Evolutionary conservation across 2,888 invertebrate species (phyloP), one percentile per base, ranked within the genome.

Genomic region (Adelognathus sp.): DNA sequence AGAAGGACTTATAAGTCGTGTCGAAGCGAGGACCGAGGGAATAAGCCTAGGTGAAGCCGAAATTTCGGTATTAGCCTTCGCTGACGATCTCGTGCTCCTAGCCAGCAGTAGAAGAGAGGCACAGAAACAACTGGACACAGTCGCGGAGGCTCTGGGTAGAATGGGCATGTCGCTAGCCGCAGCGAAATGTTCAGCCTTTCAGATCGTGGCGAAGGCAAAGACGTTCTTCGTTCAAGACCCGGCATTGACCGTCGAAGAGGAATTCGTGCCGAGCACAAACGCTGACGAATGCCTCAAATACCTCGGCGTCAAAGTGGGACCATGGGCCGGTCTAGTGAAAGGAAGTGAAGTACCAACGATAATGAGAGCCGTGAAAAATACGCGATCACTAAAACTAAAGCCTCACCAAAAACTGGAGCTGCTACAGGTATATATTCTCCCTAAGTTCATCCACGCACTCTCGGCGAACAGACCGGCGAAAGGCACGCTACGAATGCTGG

Each of bases 51-150:
- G 41, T 0, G 56, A 44, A 0, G 7, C 4, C 0, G 58, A 54
- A 0, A 6, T 82, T 0, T 0, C 81, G 0, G 58, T 70, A 0
- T 3, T 82, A 1, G 83, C 81, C 0, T 85, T 85, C 11, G 85
- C 83, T 0, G 84, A 85, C 39, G 84, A 85, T 9, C 1, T 83
- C 0, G 79, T 83, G 0, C 14, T 82, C 1, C 0, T 84, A 0
- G 82, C 24, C 0, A 27, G 14, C 0, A 16, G 66, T 5, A 3
- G 1, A 0, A 1, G 1, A 0, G 67, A 71, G 4, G 79, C 82
- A 0, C 44, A 67, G 3, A 0, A 14, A 0, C 83, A 84, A 7
- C 1, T 81, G 0, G 0, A 2, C 0, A n/a, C 3, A 0, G 18
- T 81, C 0, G 0, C 5, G 0, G 6, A n/a, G 0, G 76, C 52